Conservation (phyloP, 2,113 vertebrate species). For the Orthochromis malagaraziensis region DNA sequence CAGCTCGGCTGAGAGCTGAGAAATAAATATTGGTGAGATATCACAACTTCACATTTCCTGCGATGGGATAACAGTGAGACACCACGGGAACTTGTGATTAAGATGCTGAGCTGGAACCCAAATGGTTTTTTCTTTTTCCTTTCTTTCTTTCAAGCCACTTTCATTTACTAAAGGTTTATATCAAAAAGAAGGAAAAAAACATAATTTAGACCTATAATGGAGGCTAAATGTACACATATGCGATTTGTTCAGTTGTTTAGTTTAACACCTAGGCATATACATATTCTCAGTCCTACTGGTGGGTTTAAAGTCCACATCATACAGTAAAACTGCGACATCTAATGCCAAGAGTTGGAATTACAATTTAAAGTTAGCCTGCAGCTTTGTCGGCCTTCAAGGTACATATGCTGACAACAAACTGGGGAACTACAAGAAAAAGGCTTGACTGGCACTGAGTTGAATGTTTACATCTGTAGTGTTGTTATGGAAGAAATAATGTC, state of each 20-base stretch:
- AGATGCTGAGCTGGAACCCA: neutral
- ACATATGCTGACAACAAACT: neutral
- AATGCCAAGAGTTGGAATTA: neutral
- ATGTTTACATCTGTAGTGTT: neutral
- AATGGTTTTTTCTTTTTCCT: rapidly evolving
- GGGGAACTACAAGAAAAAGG: neutral
- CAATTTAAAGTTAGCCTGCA: neutral
- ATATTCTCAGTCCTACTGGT: neutral
- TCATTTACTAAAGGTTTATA: neutral
- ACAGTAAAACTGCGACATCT: constrained; percentile 16
- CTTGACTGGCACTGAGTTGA: neutral
- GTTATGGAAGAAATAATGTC: neutral
- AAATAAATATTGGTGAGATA: neutral
- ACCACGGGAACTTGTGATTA: neutral
- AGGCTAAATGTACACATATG: neutral
- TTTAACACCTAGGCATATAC: neutral
- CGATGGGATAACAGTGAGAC: neutral
- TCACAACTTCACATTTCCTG: neutral
- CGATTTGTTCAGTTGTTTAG: neutral
- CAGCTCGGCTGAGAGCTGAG: constrained; percentile 23
- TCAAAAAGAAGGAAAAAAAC: neutral
- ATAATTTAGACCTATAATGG: neutral
- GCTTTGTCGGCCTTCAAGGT: neutral
- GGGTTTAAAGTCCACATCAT: neutral
- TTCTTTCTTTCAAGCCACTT: neutral